Base-by-base conservation (phyloP, 2,113 vertebrate species). In the Thalassoma bifasciatum region DNA sequence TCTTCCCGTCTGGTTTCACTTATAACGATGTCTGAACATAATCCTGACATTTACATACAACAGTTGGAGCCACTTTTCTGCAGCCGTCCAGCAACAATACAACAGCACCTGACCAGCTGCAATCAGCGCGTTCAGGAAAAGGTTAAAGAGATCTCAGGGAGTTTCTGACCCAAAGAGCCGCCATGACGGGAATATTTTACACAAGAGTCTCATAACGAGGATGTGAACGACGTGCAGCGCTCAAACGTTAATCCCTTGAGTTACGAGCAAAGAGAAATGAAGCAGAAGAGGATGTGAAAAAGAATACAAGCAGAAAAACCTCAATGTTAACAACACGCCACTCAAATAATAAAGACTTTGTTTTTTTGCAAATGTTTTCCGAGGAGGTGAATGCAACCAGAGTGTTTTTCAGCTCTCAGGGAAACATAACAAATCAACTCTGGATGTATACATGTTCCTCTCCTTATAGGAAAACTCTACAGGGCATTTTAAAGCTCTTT, bases 401-500 rank as follows among this genome's bases (percentile, higher is more conserved):
- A 23, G 13, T 14, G 49, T 26, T 49, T 69, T 3, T 49, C 10
- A 26, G 11, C 7, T 47, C 34, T 71, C 23, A 5, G 47, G 52
- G 26, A 46, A 19, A 19, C 53, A 56, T 1, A 14, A 54, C 19
- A 36, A 30, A n/a, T n/a, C 1, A 70, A 38, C 46, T 22, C 47
- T 40, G 8, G 11, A 57, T 65, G 22, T 52, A 63, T 63, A 77
- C 42, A 44, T 16, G 42, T 44, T 19, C 24, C 26, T 47, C 34
- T 71, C n/a, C 44, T 58, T 44, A 53, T 12, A 26, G 17, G 53
- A 26, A 58, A 65, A 36, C 13, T 62, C 58, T 4, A n/a, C 21
- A 56, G 26, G 11, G 23, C 46, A 46, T 10, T 34, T 57, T 42
- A 57, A 57, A 21, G 19, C 8, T 46, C 9, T 17, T 3, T 0